Base-by-base conservation (phyloP, 2,888 invertebrate genomes). In the Neria commutata region DNA sequence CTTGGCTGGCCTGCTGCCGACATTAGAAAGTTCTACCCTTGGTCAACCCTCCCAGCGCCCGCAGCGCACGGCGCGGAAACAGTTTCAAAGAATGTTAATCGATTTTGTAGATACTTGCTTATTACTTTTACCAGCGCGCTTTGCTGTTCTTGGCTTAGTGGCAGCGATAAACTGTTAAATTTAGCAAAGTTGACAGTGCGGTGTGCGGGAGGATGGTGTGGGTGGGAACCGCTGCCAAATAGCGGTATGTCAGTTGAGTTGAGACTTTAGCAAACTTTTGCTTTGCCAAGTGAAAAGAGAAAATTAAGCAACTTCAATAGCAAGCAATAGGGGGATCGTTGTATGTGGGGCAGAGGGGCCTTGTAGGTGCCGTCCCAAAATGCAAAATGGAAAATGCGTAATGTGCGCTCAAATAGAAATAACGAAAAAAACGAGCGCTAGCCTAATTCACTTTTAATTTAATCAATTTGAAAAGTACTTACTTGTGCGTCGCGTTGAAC, bases 51-150 rank as follows among this genome's bases (percentile, higher is more conserved):
- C 37, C 11, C 29, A 29, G n/a, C 37, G 10, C 37, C 37, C 37
- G n/a, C 37, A 37, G 14, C n/a, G 11, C n/a, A n/a, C 29, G 6
- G 5, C 29, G 26, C 8, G n/a, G 33, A 51, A 37, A 37, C 48
- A 34, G 40, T 48, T 48, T 29, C 10, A 37, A 47, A 53, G 58
- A 58, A 58, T 29, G 53, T 58, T 58, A 58, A 58, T 58, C 58
- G 58, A 58, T 58, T 58, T 58, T 49, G 29, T 40, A n/a, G n/a
- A n/a, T n/a, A 58, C 19, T 26, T 47, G 53, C 53, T 53, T 57
- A 53, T 57, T 57, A 57, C 53, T 19, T 46, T 56, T 56, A 46
- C 50, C 46, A 45, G 29, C 29, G 46, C 21, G 47, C 47, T 57
- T 57, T n/a, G n/a, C n/a, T n/a, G n/a, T n/a, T 37, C 37, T 37